Evolutionary conservation across 2,113 vertebrate genomes (phyloP), one percentile per base, ranked within the genome.

Genomic region (Echinops telfairi): DNA sequence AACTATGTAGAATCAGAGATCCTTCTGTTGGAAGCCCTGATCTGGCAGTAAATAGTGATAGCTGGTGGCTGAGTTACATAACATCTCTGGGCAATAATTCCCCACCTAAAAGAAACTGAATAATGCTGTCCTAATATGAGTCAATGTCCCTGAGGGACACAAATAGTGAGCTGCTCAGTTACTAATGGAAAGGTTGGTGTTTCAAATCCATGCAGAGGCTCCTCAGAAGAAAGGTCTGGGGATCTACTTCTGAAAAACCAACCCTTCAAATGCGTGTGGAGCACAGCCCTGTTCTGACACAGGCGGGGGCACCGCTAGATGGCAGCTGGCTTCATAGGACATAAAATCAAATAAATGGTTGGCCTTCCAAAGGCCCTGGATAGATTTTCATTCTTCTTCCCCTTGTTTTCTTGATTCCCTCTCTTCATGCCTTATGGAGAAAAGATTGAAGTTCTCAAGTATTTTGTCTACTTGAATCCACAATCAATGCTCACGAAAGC

Each of bases 261-360:
- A 6, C 17, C 71, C 20, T 10, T 73, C 7, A 36, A 73, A 36
- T 6, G 20, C 33, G 33, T 11, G 6, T 73, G n/a, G n/a, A 73
- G 20, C 33, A 8, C 71, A 22, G 8, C 22, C 36, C 71, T 73
- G 8, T 8, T 73, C n/a, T 23, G 71, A 73, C 17, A 73, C 27
- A 68, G 1, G 29, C 33, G 17, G 20, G 71, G 71, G 36, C 33
- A 36, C 19, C 71, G 36, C 9, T 2, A 36, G 71, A 73, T 3
- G 20, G n/a, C 33, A 73, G 33, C 71, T 36, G n/a, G 33, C 36
- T 73, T 20, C 20, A 36, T 36, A 36, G 7, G 70, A 71, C 22
- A 36, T 78, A 91, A 73, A 91, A 83, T 86, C 29, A 77, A 66
- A 58, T 66, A 33, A 23, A n/a, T 78, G n/a, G 29, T 20, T 76